Evolutionary conservation across 2,888 invertebrate species (phyloP), one percentile per base, ranked within the genome.

Genomic region (Lithosia quadra): DNA sequence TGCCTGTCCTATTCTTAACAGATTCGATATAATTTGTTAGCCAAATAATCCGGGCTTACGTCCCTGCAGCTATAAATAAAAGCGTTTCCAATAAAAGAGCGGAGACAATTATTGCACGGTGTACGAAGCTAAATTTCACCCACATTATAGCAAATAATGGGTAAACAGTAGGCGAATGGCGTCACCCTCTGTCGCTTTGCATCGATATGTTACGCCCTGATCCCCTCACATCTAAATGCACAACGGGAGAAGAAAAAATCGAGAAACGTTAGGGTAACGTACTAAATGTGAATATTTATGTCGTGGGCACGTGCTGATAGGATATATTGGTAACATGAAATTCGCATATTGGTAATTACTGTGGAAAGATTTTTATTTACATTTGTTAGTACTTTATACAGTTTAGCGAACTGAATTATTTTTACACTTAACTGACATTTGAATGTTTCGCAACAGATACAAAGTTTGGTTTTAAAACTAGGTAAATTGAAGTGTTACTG

Each of bases 1-100:
- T 88, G 89, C 88, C 85, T 90, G 89, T 92, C 90, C 91, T 90
- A 92, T 92, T 93, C 92, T 91, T 86, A 89, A 88, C 92, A 91
- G 92, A 93, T 92, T 92, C 91, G 86, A 89, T 90, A 90, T 94
- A 94, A 94, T 94, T 95, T 95, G 95, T 95, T 93, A 94, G 91
- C 93, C 92, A 94, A 95, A 94, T 94, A 94, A 94, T 94, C 94
- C 93, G 86, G 91, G 92, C 90, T 93, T 93, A 91, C 79, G 89
- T 67, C 70, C 70, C 70, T 67, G 57, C 63, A 64, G 84, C 80
- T 81, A 87, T 87, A 86, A 88, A 88, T 88, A 86, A 88, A 87
- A 86, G 77, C 84, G 80, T 82, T 86, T 80, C 81, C 79, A 87
- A 92, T 92, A 92, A 92, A 92, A 90, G 90, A 88, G 86, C 85